Evolutionary conservation across 2,797 vertebrate species (phyloP).

Genomic region (Bradypus variegatus): DNA sequence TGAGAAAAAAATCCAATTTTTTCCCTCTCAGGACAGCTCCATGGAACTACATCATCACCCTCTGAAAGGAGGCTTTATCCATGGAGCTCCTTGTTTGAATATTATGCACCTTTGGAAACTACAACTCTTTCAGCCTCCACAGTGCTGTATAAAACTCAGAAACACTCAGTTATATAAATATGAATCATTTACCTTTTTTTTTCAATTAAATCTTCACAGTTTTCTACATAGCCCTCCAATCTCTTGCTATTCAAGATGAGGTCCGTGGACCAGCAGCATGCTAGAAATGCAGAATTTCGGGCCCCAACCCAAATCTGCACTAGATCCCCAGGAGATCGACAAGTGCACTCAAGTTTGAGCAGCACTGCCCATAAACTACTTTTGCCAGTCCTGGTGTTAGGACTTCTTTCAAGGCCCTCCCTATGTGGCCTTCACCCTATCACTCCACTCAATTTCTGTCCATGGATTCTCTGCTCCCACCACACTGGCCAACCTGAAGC

Average conservation of each 20-base stretch:
- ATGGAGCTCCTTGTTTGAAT: neutral
- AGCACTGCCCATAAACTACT: neutral
- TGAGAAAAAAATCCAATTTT: neutral
- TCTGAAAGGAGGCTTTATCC: neutral
- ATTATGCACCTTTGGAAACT: neutral
- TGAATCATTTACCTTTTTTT: conserved; percentile 23
- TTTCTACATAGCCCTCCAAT: neutral
- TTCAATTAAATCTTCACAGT: conserved; percentile 12
- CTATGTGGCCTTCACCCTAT: neutral
- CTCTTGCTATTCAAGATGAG: neutral
- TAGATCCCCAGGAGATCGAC: neutral
- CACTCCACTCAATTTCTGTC: neutral
- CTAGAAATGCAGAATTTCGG: neutral
- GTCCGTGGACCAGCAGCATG: neutral
- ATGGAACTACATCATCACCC: neutral
- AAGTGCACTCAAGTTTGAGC: neutral
- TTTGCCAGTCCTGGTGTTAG: neutral
- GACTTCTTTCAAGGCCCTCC: neutral
- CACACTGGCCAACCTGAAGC: neutral
- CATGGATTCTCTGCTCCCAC: neutral
- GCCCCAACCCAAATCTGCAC: neutral
- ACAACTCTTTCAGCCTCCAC: neutral
- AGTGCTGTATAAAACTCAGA: neutral
- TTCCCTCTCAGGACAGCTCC: neutral
- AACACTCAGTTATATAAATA: conserved; percentile 32